phyloP scores from a whole-genome alignment of 2,797 vertebrate species.

The Loriculus beryllinus region DNA sequence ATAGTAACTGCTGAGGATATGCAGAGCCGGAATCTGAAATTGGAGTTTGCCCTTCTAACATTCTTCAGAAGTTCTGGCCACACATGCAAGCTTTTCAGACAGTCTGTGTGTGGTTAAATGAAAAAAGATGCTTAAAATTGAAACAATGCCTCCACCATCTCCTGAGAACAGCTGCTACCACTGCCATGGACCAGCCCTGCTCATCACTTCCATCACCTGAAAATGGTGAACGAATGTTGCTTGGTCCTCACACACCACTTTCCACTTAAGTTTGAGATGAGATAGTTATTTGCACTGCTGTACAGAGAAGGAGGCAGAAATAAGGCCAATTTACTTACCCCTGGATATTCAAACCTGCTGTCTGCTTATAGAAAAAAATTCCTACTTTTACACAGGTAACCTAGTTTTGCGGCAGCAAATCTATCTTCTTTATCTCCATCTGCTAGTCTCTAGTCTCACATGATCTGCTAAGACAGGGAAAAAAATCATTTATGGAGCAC shows the following conservation, averaged over 20 bases:
- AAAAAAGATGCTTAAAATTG: not conserved
- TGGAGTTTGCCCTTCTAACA: not conserved
- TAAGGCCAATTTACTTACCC: not conserved
- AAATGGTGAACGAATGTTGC: not conserved
- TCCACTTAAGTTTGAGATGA: not conserved
- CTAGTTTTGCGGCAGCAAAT: not conserved
- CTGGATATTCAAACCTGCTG: not conserved
- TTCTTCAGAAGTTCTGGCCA: not conserved
- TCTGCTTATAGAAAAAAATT: not conserved
- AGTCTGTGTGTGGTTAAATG: not conserved
- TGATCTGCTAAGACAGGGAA: not conserved
- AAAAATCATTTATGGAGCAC: not conserved
- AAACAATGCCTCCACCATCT: not conserved
- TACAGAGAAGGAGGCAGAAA: not conserved
- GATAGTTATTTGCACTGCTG: not conserved
- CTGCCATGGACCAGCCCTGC: not conserved
- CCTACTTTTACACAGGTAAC: not conserved
- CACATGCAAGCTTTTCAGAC: not conserved
- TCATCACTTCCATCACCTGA: not conserved
- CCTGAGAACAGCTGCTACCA: not conserved
- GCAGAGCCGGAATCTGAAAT: not conserved
- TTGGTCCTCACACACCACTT: not conserved
- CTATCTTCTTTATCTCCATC: not conserved
- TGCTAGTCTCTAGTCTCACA: not conserved
- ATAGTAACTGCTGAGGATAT: not conserved